Percentiles rank a stretch among this genome's conserved stretches.
Evolutionary conservation across 2,113 vertebrate species (phyloP).

Genomic region (Malurus alboscapulatus): DNA sequence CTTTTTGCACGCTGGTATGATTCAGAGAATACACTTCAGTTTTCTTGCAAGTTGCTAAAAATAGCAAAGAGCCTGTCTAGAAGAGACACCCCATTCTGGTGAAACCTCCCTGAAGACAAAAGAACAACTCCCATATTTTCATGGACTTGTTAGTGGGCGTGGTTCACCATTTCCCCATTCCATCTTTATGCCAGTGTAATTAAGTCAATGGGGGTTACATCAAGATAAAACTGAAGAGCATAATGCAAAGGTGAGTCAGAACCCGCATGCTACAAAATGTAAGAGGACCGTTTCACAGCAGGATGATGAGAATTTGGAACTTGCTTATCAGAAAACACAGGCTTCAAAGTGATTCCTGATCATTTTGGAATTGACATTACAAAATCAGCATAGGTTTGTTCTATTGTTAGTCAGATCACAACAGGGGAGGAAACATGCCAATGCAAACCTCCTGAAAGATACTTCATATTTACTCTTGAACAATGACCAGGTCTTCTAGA

Average conservation of each 20-base stretch:
- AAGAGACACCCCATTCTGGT: neutral
- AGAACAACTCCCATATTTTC: slow-evolving; percentile 7
- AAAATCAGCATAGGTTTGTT: slow-evolving; percentile 66
- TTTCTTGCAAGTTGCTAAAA: slow-evolving; percentile 21
- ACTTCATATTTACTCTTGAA: slow-evolving; percentile 69
- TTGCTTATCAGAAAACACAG: neutral
- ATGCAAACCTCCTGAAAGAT: slow-evolving; percentile 63
- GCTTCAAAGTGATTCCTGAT: slow-evolving; percentile 67
- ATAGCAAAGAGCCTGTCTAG: neutral
- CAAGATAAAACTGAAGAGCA: neutral
- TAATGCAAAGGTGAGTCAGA: slow-evolving; percentile 19
- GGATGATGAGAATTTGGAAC: slow-evolving; percentile 64
- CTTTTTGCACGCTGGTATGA: neutral
- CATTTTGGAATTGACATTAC: slow-evolving; percentile 67
- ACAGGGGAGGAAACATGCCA: slow-evolving; percentile 51
- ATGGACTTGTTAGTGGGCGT: neutral
- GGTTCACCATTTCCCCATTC: slow-evolving; percentile 13
- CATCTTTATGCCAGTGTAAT: neutral
- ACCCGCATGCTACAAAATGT: slow-evolving; percentile 19
- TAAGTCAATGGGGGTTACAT: neutral
- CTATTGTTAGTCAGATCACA: slow-evolving; percentile 68
- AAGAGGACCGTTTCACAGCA: slow-evolving; percentile 54
- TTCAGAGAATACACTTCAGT: neutral
- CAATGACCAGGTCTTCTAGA: slow-evolving; percentile 71
- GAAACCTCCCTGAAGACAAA: slow-evolving; percentile 7